These are phyloP conservation scores for Frankliniella fusca DNA, from an alignment of 2,888 invertebrate species.

Conservation along the genomic window DNA sequence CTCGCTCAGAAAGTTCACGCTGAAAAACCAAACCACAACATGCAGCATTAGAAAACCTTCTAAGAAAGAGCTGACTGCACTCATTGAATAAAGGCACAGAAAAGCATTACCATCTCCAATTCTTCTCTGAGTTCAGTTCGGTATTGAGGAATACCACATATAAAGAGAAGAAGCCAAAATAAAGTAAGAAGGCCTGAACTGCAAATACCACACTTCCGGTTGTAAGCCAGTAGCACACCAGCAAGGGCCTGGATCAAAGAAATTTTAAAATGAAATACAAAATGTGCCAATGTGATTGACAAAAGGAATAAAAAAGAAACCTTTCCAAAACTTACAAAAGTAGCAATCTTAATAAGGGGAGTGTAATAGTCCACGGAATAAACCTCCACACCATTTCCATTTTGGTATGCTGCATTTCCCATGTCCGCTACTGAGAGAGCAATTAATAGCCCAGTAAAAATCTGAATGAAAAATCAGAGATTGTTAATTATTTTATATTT, in stretches of 20 bases:
- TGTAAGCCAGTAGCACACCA: constrained; percentile 66
- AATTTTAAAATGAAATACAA: constrained; percentile 32
- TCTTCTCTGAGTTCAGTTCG: constrained; percentile 55
- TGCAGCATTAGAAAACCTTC: constrained; percentile 29
- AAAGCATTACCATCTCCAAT: constrained; percentile 39
- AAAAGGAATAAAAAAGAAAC: constrained; percentile 33
- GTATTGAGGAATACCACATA: constrained; percentile 71
- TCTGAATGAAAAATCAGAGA: constrained; percentile 36
- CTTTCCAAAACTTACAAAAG: constrained; percentile 67
- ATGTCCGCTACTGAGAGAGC: constrained; percentile 66
- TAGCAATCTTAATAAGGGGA: constrained; percentile 70
- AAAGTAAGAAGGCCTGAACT: constrained; percentile 87
- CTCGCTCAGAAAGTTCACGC: constrained; percentile 41
- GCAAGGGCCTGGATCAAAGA: constrained; percentile 60
- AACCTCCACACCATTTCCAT: constrained; percentile 51
- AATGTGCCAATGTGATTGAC: constrained; percentile 15
- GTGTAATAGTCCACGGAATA: constrained; percentile 70
- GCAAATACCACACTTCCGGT: constrained; percentile 78
- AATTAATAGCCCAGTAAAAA: constrained; percentile 59
- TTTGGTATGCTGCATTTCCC: constrained; percentile 57
- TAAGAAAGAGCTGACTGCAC: background rate
- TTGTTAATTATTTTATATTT: background rate
- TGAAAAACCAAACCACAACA: constrained; percentile 31
- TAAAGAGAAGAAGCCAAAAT: constrained; percentile 77
- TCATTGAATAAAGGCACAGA: background rate